Evolutionary conservation across 2,113 vertebrate species (phyloP).

Genomic region (Eonycteris spelaea): DNA sequence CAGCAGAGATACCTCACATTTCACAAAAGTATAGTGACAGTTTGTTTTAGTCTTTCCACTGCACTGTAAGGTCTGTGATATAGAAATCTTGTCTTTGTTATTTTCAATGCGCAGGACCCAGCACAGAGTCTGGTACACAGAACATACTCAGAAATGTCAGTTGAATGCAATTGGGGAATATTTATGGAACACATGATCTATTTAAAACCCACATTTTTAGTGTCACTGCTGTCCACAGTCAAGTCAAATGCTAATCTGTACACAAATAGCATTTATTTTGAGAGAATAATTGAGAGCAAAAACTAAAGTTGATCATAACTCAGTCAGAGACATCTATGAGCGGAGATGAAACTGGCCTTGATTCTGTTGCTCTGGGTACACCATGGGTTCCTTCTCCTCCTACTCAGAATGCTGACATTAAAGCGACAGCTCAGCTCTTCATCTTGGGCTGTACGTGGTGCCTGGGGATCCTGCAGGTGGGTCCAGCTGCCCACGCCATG

Average conservation of each 20-base stretch:
- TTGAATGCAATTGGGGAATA: not conserved
- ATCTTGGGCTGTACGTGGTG: too few relatives aligned
- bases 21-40: not conserved
- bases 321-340: not conserved
- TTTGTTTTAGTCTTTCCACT: not conserved
- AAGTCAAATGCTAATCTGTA: not conserved
- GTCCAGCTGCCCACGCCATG: not conserved
- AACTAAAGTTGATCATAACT: not conserved
- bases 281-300: not conserved
- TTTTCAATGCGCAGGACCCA: not conserved
- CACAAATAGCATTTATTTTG: not conserved
- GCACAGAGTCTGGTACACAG: not conserved
- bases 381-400: too few relatives aligned
- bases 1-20: not conserved
- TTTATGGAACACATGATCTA: not conserved
- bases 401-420: too few relatives aligned
- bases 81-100: not conserved
- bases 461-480: not conserved
- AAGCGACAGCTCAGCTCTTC: too few relatives aligned
- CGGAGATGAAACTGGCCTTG: too few relatives aligned
- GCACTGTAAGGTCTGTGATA: not conserved
- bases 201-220: not conserved
- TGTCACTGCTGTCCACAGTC: not conserved
- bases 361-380: too few relatives aligned
- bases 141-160: not conserved